These are phyloP conservation scores for Trachymyrmex cornetzi DNA, from an alignment of 1,140 invertebrate species.

Conservation along the genomic window DNA sequence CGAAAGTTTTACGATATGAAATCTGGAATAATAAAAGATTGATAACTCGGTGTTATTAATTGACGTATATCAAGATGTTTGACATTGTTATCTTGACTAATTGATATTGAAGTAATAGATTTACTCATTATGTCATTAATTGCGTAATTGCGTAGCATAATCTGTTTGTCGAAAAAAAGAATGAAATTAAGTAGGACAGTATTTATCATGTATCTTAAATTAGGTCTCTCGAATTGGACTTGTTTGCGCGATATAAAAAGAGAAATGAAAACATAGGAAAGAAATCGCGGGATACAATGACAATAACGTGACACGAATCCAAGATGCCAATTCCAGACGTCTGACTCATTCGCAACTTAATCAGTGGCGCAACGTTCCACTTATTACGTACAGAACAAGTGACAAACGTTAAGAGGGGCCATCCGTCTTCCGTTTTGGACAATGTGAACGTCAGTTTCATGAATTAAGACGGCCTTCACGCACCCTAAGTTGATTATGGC, in stretches of 20 bases:
- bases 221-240: not conserved
- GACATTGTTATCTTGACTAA: not conserved
- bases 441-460: conserved; percentile 6
- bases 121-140: not conserved
- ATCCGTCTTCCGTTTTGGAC: conserved; percentile 35
- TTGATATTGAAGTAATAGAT: conserved; percentile 10
- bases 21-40: not conserved
- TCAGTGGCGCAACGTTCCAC: conserved; percentile 35
- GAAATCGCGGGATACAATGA: conserved; percentile 13
- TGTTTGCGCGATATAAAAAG: not conserved
- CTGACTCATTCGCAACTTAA: conserved; percentile 57
- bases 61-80: not conserved
- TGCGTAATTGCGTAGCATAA: not conserved
- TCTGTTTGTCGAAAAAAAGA: not conserved
- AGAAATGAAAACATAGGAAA: not conserved
- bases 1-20: not conserved
- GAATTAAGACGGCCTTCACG: conserved; percentile 30
- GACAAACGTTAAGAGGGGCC: conserved; percentile 4
- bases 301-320: conserved; percentile 39
- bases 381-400: conserved; percentile 40
- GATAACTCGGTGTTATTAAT: not conserved
- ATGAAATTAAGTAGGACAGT: not conserved
- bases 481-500: not conserved
- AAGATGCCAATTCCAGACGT: conserved; percentile 36
- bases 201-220: conserved; percentile 2